Evolutionary conservation across 2,888 invertebrate genomes (phyloP), one percentile per base, ranked within the genome.

Genomic region (Helleia helle): DNA sequence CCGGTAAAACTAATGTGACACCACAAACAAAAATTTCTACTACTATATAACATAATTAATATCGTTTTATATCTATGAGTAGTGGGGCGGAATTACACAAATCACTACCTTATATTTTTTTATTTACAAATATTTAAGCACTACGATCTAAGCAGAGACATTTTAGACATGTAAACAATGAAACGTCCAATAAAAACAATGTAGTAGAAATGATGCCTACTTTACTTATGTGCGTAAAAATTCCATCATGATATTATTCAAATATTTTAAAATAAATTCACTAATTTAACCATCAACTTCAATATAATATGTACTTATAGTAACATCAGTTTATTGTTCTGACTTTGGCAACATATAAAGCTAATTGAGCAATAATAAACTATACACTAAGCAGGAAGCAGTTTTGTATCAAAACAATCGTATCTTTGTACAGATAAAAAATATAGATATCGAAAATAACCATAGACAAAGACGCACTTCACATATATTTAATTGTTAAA

Each of bases 81-180:
- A 48, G 54, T 43, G 60, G 80, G 74, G 71, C 76, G 77, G 80
- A 75, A 61, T 69, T 71, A 75, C 70, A 72, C 54, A 71, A 67
- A 71, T 64, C 49, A 62, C 80, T 80, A 81, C 75, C 50, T 58
- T 58, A 61, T 65, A 56, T 58, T 45, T 64, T 24, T 70, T 61
- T 77, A 79, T 80, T 67, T 81, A 81, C 77, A 81, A 69, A 71
- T 67, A 70, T 64, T 65, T 66, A 76, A 76, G 80, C 77, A 47
- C 52, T 58, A 59, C 71, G 68, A 72, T 64, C 22, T 22, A 22
- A 22, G 22, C 22, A 8, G 22, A 7, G 22, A 7, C 22, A 8
- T 22, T 8, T n/a, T n/a, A n/a, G n/a, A n/a, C n/a, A n/a, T n/a
- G n/a, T n/a, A 6, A 8, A 22, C 22, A 22, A 22, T 8, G 6